Percentiles rank a stretch among this genome's conserved stretches.
Conservation (phyloP, 2,113 vertebrate species). For the Cichladusa arquata region DNA sequence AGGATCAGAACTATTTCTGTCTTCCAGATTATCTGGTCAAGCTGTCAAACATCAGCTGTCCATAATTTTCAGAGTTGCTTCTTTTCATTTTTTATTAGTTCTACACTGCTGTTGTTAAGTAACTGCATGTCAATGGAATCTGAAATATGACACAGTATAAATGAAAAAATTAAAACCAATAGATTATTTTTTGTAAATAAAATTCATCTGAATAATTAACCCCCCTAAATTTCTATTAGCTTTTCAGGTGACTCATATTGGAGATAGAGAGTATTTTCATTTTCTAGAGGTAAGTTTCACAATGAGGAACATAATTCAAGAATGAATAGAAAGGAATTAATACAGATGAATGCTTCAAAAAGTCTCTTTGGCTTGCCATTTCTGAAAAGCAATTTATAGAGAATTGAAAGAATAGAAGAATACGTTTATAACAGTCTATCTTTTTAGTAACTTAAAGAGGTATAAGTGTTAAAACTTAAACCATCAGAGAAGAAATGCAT, state of each 20-base stretch:
- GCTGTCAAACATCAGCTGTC: accelerated
- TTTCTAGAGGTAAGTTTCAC: neutral
- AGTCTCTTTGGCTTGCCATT: neutral
- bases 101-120: neutral
- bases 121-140: neutral
- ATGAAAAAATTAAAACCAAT: neutral
- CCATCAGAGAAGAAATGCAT: neutral
- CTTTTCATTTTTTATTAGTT: neutral
- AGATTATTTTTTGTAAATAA: neutral
- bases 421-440: neutral
- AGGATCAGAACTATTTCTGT: neutral
- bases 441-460: neutral
- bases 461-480: neutral
- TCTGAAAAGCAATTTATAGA: neutral
- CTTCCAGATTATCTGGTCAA: neutral
- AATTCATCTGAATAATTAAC: neutral
- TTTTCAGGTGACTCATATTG: neutral
- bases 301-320: neutral
- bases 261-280: neutral
- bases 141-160: neutral
- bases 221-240: accelerated
- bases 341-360: neutral
- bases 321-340: neutral
- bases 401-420: neutral
- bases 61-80: neutral